phyloP scores from a whole-genome alignment of 1,140 invertebrate species.

The Nephotettix cincticeps region DNA sequence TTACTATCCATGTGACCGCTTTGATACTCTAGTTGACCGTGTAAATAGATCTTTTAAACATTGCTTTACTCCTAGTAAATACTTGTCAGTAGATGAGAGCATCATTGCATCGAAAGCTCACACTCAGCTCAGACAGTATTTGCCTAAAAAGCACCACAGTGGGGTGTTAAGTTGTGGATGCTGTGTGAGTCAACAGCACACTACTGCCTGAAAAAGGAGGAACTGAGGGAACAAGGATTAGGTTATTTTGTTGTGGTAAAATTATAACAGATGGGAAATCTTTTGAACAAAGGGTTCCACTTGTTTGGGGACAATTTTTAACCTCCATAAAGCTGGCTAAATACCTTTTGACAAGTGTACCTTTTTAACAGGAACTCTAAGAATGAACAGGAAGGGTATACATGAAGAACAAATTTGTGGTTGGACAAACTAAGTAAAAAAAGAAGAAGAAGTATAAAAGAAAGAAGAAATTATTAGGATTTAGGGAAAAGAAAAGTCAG shows the following conservation, averaged over 20 bases:
- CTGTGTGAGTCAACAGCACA: not conserved
- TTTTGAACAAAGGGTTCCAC: not conserved
- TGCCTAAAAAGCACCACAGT: slow-evolving; percentile 40
- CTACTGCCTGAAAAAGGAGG: slow-evolving; percentile 34
- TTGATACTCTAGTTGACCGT: slow-evolving; percentile 39
- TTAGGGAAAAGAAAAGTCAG: not conserved
- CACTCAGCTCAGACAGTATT: slow-evolving; percentile 32
- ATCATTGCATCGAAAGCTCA: slow-evolving; percentile 28
- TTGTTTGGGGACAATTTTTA: too few species aligned
- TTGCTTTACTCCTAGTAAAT: slow-evolving; percentile 39
- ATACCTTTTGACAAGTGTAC: not conserved
- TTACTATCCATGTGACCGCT: slow-evolving; percentile 41
- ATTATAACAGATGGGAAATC: not conserved
- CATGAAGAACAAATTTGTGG: not conserved
- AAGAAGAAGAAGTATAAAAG: not conserved
- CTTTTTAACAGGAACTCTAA: slow-evolving; percentile 2
- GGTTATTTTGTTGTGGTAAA: too few species aligned
- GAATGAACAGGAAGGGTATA: slow-evolving; percentile 10
- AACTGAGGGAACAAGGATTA: slow-evolving; percentile 32
- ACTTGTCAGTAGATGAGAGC: slow-evolving; percentile 39
- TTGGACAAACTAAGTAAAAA: too few species aligned
- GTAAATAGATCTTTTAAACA: slow-evolving; percentile 39
- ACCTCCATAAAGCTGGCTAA: not conserved
- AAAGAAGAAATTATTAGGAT: not conserved
- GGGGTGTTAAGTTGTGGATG: slow-evolving; percentile 32